A percentile compares a stretch with the other conserved stretches of the same genome.
Evolutionary conservation across 2,888 invertebrate genomes (phyloP).

Genomic region (Strigamia transsilvanica): DNA sequence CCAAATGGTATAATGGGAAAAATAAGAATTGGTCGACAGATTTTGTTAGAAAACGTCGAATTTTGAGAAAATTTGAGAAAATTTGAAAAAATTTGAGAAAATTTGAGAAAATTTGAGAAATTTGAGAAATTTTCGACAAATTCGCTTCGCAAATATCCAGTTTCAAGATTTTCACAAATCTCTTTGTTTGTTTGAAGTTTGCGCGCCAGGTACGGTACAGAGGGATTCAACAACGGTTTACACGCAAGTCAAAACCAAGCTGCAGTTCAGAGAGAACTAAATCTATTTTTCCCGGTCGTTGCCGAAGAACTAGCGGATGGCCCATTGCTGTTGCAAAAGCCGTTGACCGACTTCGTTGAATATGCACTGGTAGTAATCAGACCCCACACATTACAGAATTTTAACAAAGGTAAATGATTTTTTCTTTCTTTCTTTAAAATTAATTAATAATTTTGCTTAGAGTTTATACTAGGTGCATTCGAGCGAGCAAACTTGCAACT

Average conservation of each 20-base stretch:
- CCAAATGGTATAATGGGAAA: too few species aligned
- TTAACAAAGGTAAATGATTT: constrained; percentile 16
- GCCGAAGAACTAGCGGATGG: neutral
- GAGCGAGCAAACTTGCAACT: neutral
- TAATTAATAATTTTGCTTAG: neutral
- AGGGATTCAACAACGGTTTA: constrained; percentile 63
- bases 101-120: too few species aligned
- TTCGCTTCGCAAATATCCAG: too few species aligned
- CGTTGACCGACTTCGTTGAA: neutral
- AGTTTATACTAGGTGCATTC: neutral
- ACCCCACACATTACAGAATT: neutral
- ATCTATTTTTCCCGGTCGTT: constrained; percentile 17
- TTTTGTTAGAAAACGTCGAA: too few species aligned
- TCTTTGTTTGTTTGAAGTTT: constrained; percentile 59
- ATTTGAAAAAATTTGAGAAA: too few species aligned
- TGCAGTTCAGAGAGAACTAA: neutral
- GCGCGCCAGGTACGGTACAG: constrained; percentile 63
- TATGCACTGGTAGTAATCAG: constrained; percentile 13
- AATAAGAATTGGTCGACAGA: too few species aligned
- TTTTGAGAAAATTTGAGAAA: too few species aligned
- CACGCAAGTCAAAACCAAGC: constrained; percentile 59
- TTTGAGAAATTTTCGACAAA: too few species aligned
- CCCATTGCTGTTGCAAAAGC: neutral
- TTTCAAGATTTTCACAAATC: too few species aligned
- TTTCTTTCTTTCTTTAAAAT: neutral